phyloP scores from a whole-genome alignment of 2,797 vertebrate species.

The Sphaeramia orbicularis region DNA sequence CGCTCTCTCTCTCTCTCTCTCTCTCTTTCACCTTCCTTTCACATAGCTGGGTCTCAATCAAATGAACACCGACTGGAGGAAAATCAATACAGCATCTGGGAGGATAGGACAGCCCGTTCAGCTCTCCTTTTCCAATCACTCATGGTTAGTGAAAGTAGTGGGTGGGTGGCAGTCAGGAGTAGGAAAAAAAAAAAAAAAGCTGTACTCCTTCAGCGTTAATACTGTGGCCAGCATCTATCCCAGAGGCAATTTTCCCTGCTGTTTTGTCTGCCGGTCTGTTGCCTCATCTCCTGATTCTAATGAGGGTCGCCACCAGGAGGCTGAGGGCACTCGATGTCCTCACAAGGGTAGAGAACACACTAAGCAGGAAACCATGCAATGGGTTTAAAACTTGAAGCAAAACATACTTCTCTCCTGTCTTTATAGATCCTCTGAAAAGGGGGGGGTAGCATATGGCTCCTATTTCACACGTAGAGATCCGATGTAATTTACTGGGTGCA shows the following conservation, averaged over 20 bases:
- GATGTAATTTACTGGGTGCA: background rate
- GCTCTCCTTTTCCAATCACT: constrained; percentile 72
- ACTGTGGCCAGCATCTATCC: constrained; percentile 43
- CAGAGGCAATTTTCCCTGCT: constrained; percentile 65
- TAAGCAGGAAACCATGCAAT: constrained; percentile 32
- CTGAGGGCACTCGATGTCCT: constrained; percentile 72
- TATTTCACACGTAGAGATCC: constrained; percentile 17
- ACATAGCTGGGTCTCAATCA: constrained; percentile 85
- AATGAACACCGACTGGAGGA: constrained; percentile 80
- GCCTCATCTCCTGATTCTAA: constrained; percentile 66
- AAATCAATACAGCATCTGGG: constrained; percentile 77
- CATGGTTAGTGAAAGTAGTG: constrained; percentile 75
- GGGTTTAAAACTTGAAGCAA: constrained; percentile 39
- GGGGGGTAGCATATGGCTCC: constrained; percentile 37
- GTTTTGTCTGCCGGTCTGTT: constrained; percentile 54
- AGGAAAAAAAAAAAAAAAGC: constrained; percentile 18
- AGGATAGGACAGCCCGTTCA: constrained; percentile 61
- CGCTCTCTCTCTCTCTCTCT: constrained; percentile 74
- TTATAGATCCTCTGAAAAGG: constrained; percentile 30
- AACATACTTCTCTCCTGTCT: constrained; percentile 68
- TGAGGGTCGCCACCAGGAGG: constrained; percentile 65
- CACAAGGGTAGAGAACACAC: constrained; percentile 64
- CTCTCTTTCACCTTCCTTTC: constrained; percentile 79
- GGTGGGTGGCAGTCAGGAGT: constrained; percentile 51
- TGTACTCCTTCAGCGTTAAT: constrained; percentile 54